Evolutionary conservation across 1,140 invertebrate genomes (phyloP).

Genomic region (Oryctes rhinoceros): DNA sequence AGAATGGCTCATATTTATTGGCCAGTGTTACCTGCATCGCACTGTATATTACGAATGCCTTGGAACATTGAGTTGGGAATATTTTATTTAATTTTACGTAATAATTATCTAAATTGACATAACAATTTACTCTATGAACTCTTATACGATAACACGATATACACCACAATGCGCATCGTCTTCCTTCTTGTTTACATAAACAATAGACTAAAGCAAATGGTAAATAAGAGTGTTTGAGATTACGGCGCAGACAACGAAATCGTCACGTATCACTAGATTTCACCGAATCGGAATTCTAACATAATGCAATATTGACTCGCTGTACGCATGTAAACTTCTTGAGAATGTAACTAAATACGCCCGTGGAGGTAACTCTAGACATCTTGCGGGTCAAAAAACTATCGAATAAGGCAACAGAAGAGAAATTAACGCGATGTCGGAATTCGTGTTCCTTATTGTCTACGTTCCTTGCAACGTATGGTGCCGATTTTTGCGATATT

Average conservation of each 20-base stretch:
- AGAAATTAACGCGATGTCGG: background rate
- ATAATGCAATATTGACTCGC: background rate
- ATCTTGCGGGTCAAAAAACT: background rate
- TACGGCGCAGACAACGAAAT: background rate
- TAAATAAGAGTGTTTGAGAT: background rate
- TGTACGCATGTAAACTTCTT: background rate
- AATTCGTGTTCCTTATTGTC: no score
- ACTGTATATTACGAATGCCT: no score
- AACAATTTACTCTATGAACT: no score
- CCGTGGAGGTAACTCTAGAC: background rate
- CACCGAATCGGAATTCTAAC: background rate
- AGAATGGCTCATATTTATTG: no score
- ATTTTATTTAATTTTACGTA: no score
- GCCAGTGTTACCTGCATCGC: no score
- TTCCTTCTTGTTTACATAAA: slow-evolving; percentile 8
- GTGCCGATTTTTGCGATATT: no score
- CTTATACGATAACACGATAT: no score
- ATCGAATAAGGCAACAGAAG: slow-evolving; percentile 2
- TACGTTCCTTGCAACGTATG: no score
- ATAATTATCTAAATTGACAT: no score
- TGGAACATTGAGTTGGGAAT: no score
- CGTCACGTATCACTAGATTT: background rate
- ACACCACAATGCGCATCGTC: no score
- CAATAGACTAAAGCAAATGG: slow-evolving; percentile 6
- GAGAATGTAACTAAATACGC: slow-evolving; percentile 5